Evolutionary conservation across 2,888 invertebrate species (phyloP).

Genomic region (Sceliomorpha sp.): DNA sequence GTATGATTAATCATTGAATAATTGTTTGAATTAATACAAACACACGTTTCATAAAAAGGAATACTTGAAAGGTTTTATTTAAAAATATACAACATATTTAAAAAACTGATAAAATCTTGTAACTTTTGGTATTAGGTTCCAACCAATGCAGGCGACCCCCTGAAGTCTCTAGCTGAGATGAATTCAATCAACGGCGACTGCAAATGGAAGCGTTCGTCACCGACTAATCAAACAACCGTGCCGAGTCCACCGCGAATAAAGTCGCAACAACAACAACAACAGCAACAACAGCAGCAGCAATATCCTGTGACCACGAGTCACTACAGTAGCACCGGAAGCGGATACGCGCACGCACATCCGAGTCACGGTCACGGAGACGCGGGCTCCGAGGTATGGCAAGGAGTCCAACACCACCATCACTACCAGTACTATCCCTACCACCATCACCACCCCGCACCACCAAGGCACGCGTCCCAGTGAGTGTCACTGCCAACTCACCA

Average conservation of each 20-base stretch:
- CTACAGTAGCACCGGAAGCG: conserved; percentile 69
- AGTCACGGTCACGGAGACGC: conserved; percentile 79
- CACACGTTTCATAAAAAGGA: too few species aligned
- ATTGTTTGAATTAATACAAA: too few species aligned
- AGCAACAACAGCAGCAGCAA: conserved; percentile 73
- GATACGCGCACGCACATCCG: conserved; percentile 73
- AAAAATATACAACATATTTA: too few species aligned
- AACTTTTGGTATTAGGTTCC: conserved; percentile 28
- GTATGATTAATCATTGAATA: too few species aligned
- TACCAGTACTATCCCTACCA: conserved; percentile 86
- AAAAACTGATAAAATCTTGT: too few species aligned
- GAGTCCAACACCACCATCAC: conserved; percentile 82
- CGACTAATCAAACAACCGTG: conserved; percentile 64
- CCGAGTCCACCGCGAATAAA: conserved; percentile 77
- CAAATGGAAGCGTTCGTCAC: conserved; percentile 80
- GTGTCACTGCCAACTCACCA: conserved; percentile 81
- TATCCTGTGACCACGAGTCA: conserved; percentile 74
- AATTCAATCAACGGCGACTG: conserved; percentile 80
- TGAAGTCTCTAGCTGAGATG: conserved; percentile 81
- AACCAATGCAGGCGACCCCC: conserved; percentile 71
- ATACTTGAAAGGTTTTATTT: too few species aligned
- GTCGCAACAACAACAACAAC: conserved; percentile 73
- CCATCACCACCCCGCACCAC: conserved; percentile 82
- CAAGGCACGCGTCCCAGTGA: conserved; percentile 82
- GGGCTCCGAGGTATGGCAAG: conserved; percentile 85